Evolutionary conservation across 2,888 invertebrate genomes (phyloP).

Genomic region (Chrysodeixis includens): DNA sequence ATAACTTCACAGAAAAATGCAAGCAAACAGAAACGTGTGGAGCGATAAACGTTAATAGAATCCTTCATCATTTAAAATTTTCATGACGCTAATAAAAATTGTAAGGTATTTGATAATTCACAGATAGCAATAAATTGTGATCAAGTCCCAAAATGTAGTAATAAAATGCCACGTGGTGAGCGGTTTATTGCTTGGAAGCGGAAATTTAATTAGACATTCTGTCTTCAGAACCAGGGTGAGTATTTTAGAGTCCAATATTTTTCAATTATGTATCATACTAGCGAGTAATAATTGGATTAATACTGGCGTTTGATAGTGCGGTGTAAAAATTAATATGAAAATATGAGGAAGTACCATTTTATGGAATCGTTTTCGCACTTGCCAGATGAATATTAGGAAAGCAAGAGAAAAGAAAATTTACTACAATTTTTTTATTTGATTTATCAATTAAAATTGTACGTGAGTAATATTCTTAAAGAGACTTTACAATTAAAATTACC

Average conservation of each 20-base stretch:
- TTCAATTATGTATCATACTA: conserved; percentile 64
- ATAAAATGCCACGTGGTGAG: conserved; percentile 77
- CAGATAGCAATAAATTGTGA: conserved; percentile 74
- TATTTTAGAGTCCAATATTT: conserved; percentile 69
- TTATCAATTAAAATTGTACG: too few relatives aligned
- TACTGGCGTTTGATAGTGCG: conserved; percentile 33
- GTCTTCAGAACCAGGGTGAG: conserved; percentile 62
- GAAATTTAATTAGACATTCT: conserved; percentile 75
- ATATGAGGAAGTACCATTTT: background rate
- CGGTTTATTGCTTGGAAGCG: conserved; percentile 71
- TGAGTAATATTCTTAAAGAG: too few relatives aligned
- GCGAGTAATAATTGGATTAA: conserved; percentile 47
- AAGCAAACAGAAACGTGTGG: background rate
- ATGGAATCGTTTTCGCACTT: background rate
- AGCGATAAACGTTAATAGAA: conserved; percentile 26
- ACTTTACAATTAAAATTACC: too few relatives aligned
- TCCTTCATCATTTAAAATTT: conserved; percentile 41
- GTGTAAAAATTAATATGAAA: background rate
- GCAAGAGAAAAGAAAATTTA: too few relatives aligned
- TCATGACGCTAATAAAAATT: conserved; percentile 50
- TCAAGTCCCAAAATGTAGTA: conserved; percentile 72
- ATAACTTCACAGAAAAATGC: background rate
- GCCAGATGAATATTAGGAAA: background rate
- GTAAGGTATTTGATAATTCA: conserved; percentile 64
- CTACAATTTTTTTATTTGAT: background rate